Conservation (phyloP, 2,888 invertebrate genomes). For the Rambutsinella grinnellia region DNA sequence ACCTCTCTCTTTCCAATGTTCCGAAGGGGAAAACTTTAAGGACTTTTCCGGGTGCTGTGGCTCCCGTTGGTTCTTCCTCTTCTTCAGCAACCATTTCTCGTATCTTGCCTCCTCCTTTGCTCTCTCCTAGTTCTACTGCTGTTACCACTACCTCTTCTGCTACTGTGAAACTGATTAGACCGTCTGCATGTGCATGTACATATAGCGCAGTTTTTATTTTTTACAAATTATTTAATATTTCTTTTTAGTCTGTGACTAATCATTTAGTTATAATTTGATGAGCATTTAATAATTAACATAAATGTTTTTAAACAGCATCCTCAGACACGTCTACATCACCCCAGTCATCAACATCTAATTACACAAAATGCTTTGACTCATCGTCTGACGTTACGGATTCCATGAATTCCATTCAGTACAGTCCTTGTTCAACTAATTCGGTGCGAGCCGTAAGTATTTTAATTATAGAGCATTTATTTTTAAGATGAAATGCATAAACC, state of each 20-base stretch:
- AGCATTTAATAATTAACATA: not conserved
- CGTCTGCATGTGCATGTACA: conserved; percentile 55
- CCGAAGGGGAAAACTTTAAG: conserved; percentile 58
- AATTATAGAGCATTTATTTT: not conserved
- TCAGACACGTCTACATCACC: conserved; percentile 55
- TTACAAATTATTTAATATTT: conserved; percentile 5
- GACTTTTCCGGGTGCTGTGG: conserved; percentile 46
- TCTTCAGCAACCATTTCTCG: conserved; percentile 48
- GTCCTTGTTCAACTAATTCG: conserved; percentile 60
- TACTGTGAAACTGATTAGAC: conserved; percentile 53
- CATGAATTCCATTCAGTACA: conserved; percentile 37
- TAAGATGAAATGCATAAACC: not conserved
- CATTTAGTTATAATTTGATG: too few species aligned
- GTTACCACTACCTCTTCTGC: conserved; percentile 41
- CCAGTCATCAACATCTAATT: conserved; percentile 51
- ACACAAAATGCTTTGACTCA: conserved; percentile 57
- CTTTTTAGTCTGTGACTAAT: too few species aligned
- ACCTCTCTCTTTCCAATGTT: conserved; percentile 58
- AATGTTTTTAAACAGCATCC: conserved; percentile 33
- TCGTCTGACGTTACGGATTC: conserved; percentile 56
- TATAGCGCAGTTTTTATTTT: conserved; percentile 7
- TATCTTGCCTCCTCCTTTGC: conserved; percentile 57
- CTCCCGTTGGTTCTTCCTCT: conserved; percentile 29
- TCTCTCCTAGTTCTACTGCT: conserved; percentile 47
- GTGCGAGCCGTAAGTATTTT: conserved; percentile 51